Evolutionary conservation across 2,113 vertebrate species (phyloP).

Genomic region (Ifrita kowaldi): DNA sequence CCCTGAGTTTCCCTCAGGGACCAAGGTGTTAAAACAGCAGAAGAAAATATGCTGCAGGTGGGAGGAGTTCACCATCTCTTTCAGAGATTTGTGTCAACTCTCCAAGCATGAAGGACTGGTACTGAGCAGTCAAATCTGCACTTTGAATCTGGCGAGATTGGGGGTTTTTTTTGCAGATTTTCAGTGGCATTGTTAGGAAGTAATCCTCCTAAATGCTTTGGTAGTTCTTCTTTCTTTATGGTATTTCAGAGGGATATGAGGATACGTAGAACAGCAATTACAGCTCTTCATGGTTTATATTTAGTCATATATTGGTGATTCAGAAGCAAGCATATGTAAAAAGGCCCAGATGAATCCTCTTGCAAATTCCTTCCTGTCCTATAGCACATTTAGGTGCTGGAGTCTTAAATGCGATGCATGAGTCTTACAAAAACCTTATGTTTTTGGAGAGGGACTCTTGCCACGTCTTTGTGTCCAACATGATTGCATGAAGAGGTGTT

Average conservation of each 20-base stretch:
- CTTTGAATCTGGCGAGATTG: background rate
- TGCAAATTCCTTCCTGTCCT: background rate
- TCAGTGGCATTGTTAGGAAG: background rate
- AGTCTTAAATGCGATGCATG: background rate
- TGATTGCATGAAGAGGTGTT: background rate
- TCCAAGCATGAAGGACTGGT: background rate
- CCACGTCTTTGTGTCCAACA: background rate
- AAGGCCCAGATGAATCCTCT: background rate
- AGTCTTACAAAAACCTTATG: background rate
- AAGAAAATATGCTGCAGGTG: background rate
- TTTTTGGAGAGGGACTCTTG: background rate
- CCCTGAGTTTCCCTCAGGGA: background rate
- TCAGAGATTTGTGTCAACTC: background rate
- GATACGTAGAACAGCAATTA: background rate
- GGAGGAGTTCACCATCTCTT: background rate
- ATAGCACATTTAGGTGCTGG: background rate
- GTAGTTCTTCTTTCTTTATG: background rate
- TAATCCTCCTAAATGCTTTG: background rate
- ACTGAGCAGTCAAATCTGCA: background rate
- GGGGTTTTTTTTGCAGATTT: background rate
- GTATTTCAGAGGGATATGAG: background rate
- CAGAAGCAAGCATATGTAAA: background rate
- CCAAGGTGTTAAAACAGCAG: background rate
- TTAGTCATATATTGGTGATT: constrained; percentile 26
- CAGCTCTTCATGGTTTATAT: background rate